Percentiles rank a stretch among this genome's conserved stretches.
These are phyloP conservation scores for Perodicticus potto DNA, from an alignment of 2,797 vertebrate species.

Conservation along the genomic window DNA sequence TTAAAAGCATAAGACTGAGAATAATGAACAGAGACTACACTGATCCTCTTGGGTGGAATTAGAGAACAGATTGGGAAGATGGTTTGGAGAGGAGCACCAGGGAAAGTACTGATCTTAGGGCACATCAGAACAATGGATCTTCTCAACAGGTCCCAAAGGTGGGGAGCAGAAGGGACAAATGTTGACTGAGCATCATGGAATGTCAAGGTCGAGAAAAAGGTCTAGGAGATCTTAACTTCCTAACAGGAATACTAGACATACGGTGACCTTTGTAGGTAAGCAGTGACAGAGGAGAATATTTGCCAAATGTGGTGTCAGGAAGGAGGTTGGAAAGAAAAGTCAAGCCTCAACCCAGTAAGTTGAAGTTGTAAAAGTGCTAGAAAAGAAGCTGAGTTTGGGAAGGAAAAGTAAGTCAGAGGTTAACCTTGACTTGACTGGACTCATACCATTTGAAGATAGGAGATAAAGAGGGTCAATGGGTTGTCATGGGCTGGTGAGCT, in stretches of 20 bases:
- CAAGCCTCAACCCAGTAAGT: neutral
- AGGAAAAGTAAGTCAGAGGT: neutral
- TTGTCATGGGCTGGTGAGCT: neutral
- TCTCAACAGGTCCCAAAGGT: neutral
- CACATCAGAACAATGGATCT: neutral
- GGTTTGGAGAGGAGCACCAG: neutral
- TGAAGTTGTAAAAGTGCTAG: neutral
- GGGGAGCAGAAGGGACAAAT: neutral
- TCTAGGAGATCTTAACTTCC: neutral
- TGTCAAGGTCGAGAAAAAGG: neutral
- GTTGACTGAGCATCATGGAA: neutral
- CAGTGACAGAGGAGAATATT: neutral
- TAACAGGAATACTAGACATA: neutral
- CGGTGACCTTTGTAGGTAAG: neutral
- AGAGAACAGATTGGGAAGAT: neutral
- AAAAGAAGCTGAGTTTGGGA: neutral
- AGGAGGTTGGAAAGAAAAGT: neutral
- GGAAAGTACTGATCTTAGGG: neutral
- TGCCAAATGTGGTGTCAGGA: neutral
- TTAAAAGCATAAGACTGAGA: neutral
- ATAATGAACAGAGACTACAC: neutral
- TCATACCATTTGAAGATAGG: neutral
- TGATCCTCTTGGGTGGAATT: neutral
- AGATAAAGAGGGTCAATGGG: neutral
- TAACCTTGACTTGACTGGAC: neutral